Conservation (phyloP, 2,797 vertebrate genomes). For the Lycodopsis pacificus region DNA sequence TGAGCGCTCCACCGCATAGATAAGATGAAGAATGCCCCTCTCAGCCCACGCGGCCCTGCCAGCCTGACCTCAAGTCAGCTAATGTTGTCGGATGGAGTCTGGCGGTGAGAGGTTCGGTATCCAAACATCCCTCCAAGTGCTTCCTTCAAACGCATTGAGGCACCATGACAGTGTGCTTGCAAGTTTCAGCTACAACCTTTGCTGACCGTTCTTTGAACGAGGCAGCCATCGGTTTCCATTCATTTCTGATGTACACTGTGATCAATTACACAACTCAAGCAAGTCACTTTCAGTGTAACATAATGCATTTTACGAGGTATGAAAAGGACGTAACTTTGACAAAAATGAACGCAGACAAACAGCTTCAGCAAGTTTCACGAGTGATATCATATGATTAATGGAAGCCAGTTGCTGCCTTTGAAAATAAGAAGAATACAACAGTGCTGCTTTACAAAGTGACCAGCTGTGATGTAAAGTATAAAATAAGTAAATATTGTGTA, state of each 20-base stretch:
- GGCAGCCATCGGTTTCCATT: not conserved
- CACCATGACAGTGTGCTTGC: not conserved
- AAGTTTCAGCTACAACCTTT: slow-evolving; percentile 1
- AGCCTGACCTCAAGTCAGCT: slow-evolving; percentile 52
- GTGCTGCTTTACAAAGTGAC: not conserved
- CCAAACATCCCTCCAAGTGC: slow-evolving; percentile 8
- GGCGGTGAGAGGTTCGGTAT: slow-evolving; percentile 1
- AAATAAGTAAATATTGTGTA: not conserved
- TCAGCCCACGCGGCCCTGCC: slow-evolving; percentile 28
- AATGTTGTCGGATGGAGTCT: slow-evolving; percentile 39
- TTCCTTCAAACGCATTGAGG: slow-evolving; percentile 8
- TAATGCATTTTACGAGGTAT: not conserved
- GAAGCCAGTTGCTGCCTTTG: not conserved
- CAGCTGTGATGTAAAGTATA: not conserved
- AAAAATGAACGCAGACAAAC: not conserved
- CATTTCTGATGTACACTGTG: not conserved
- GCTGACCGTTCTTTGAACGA: not conserved
- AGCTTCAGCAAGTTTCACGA: not conserved
- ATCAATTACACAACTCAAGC: too few relatives aligned
- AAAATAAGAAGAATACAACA: not conserved
- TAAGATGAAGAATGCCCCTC: slow-evolving; percentile 49
- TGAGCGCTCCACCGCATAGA: slow-evolving; percentile 47
- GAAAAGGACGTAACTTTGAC: not conserved
- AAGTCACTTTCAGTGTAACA: too few relatives aligned
- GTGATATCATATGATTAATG: not conserved